A percentile compares a stretch with the other conserved stretches of the same genome.
Evolutionary conservation across 1,140 invertebrate species (phyloP).

Genomic region (Zeugodacus cucurbitae): DNA sequence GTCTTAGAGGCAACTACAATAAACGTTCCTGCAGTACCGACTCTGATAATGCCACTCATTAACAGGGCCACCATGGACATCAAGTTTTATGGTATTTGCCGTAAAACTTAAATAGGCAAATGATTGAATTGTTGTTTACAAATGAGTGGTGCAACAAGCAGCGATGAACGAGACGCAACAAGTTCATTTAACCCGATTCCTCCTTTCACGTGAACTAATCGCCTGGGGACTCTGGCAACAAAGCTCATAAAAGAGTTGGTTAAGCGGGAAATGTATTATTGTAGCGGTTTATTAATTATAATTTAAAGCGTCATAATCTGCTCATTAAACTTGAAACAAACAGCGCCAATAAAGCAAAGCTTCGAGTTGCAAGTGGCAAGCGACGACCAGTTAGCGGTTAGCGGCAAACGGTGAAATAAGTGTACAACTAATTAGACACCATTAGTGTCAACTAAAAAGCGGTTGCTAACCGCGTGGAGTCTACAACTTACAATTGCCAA

Average conservation of each 20-base stretch:
- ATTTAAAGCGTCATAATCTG: neutral
- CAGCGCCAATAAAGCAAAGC: neutral
- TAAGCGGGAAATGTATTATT: neutral
- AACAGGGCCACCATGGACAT: neutral
- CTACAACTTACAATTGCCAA: neutral
- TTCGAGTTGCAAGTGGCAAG: neutral
- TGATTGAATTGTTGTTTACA: neutral
- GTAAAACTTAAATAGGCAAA: neutral
- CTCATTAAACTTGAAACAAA: neutral
- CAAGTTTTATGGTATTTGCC: neutral
- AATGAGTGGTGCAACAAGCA: neutral
- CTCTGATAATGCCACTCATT: neutral
- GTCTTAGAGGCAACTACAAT: no score
- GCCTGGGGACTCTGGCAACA: neutral
- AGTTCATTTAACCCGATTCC: neutral
- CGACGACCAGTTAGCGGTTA: neutral
- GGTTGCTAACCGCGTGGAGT: neutral
- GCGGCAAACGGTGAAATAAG: neutral
- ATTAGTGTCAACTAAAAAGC: conserved; percentile 9
- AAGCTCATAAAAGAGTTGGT: neutral
- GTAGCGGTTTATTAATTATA: neutral
- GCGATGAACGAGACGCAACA: neutral
- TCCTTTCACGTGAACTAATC: neutral
- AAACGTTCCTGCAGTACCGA: neutral
- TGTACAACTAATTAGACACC: neutral